Base-by-base conservation (phyloP, 2,888 invertebrate species). In the Torymus auratus region DNA sequence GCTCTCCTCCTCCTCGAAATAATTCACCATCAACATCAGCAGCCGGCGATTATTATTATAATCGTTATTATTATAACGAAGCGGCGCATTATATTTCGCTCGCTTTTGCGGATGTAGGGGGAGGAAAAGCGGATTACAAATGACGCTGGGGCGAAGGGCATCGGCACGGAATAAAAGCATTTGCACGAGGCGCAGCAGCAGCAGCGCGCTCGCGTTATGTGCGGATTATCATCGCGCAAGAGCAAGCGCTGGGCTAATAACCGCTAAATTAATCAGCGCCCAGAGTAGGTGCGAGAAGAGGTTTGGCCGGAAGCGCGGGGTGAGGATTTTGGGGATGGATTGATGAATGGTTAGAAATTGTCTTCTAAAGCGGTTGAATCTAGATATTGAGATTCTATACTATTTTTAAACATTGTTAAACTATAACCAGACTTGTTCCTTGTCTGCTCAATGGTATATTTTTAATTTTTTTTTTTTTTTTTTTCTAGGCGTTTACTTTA, bases 101-200 rank as follows among this genome's bases (percentile, higher is more conserved):
- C 7, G 41, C 7, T 5, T 41, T 41, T 10, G 41, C 41, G 7
- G 7, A 41, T 41, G 41, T 10, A 28, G 41, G 13, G 20, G 7
- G 41, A 41, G 41, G 41, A 41, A 41, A 78, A 78, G 75, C 67
- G 82, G 78, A 82, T 82, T 82, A 82, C 70, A 53, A 69, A 69
- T 23, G 72, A 53, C 52, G 60, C 67, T 13, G 5, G 52, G 53
- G 10, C 72, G 79, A 72, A 69, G 77, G 78, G 82, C 71, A 80
- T 77, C 80, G 70, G 70, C 62, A 60, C 41, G 82, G 82, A 82
- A 82, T 82, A 77, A 82, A 77, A 82, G 80, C 82, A 80, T 82
- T 82, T 80, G 41, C 7, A 50, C 61, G 41, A 41, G 7, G 41
- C 41, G 41, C 7, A 41, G 41, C 7, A 28, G 28, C 7, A 28